Evolutionary conservation across 2,113 vertebrate genomes (phyloP).

Genomic region (Amazona vittata): DNA sequence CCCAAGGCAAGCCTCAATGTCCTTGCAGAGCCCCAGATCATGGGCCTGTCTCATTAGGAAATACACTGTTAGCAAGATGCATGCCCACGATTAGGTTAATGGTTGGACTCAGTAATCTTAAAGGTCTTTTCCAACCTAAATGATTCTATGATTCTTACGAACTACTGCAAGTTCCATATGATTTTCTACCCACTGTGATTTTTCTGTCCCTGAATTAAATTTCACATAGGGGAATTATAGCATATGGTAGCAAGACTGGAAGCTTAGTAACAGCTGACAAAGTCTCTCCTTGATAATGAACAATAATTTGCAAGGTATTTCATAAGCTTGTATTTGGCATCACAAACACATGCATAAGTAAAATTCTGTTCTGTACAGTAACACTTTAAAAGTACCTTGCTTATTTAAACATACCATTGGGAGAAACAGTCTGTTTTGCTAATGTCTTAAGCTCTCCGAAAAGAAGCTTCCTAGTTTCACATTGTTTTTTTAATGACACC

Average conservation of each 20-base stretch:
- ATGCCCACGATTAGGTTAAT: not conserved
- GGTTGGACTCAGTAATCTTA: not conserved
- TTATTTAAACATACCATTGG: slow-evolving; percentile 38
- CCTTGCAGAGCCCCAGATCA: too few species aligned
- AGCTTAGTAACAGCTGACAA: not conserved
- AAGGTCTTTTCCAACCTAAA: not conserved
- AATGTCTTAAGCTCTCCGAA: slow-evolving; percentile 29
- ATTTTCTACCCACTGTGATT: not conserved
- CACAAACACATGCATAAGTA: not conserved
- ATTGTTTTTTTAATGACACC: not conserved
- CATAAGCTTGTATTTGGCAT: not conserved
- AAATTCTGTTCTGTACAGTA: slow-evolving; percentile 16
- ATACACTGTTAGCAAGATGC: too few species aligned
- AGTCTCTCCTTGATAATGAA: slow-evolving; percentile 1
- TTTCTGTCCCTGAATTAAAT: not conserved
- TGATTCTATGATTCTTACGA: not conserved
- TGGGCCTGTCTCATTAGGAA: too few species aligned
- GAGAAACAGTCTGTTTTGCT: slow-evolving; percentile 61
- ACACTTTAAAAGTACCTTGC: slow-evolving; percentile 29
- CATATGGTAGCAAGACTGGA: not conserved
- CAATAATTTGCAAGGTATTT: not conserved
- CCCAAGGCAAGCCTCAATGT: too few species aligned
- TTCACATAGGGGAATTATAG: not conserved
- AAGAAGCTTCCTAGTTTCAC: not conserved
- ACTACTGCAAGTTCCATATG: not conserved